Conservation (phyloP, 2,797 vertebrate genomes). For the Phrynocephalus vlangalii region DNA sequence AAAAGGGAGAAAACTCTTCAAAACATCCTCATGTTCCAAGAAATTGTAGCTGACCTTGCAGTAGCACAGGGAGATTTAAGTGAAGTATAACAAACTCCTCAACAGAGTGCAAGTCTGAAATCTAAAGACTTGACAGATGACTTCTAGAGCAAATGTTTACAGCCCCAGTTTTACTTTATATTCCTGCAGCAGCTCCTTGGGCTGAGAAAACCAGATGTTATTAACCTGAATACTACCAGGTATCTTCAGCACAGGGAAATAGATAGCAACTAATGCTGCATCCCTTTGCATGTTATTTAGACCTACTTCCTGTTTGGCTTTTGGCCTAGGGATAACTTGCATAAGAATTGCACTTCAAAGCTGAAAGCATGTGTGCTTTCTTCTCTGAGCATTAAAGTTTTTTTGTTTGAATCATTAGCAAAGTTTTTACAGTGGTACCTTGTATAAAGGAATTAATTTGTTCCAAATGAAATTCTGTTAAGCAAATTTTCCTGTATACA, state of each 20-base stretch:
- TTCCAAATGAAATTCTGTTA: too few relatives aligned
- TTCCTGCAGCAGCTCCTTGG: not conserved
- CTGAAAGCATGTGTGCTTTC: too few relatives aligned
- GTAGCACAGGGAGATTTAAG: not conserved
- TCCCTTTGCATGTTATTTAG: not conserved
- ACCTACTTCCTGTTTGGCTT: not conserved
- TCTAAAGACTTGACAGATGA: not conserved
- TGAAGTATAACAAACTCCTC: not conserved
- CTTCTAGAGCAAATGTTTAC: not conserved
- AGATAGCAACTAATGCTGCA: not conserved
- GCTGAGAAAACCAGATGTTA: not conserved
- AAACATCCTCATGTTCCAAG: not conserved
- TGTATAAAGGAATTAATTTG: too few relatives aligned
- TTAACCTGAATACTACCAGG: fast-evolving
- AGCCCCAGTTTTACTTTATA: slow-evolving; percentile 10
- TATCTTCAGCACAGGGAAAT: not conserved
- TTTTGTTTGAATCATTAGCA: not conserved
- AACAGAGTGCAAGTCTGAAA: not conserved
- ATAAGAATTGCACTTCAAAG: too few relatives aligned
- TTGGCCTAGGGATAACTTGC: not conserved
- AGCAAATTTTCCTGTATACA: too few relatives aligned
- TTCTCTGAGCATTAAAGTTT: not conserved
- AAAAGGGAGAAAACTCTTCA: not conserved
- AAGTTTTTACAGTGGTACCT: not conserved
- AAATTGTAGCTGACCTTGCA: not conserved